phyloP scores from a whole-genome alignment of 2,797 vertebrate species.

The Hoplostethus atlanticus region DNA sequence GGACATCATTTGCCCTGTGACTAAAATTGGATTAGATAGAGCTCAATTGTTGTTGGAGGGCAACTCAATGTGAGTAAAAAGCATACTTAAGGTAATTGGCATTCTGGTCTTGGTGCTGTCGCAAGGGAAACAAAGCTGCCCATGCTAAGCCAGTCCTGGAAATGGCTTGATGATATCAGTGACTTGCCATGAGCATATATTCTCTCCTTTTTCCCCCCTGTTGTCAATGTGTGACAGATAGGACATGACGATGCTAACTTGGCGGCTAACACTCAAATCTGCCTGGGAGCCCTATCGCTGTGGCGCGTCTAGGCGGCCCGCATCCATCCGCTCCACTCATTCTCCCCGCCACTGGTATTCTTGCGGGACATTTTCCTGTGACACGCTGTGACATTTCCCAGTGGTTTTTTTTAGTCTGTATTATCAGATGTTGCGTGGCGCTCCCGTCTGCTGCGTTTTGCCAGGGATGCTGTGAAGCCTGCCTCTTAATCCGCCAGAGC shows the following conservation, averaged over 20 bases:
- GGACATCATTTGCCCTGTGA: conserved; percentile 51
- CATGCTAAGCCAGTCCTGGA: conserved; percentile 27
- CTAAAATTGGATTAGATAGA: conserved; percentile 56
- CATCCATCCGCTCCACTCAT: conserved; percentile 29
- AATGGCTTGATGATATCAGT: conserved; percentile 35
- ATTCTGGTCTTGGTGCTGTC: conserved; percentile 49
- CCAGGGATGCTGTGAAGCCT: conserved; percentile 46
- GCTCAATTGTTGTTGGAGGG: conserved; percentile 52
- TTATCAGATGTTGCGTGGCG: conserved; percentile 60
- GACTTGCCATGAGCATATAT: conserved; percentile 26
- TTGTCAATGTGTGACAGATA: conserved; percentile 38
- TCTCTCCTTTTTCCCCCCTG: conserved; percentile 6
- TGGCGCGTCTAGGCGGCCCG: conserved; percentile 29
- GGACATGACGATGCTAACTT: conserved; percentile 30
- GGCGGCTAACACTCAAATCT: conserved; percentile 32
- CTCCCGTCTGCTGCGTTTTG: conserved; percentile 54
- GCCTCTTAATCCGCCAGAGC: conserved; percentile 62
- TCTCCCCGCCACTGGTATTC: conserved; percentile 55
- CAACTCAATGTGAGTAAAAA: conserved; percentile 63
- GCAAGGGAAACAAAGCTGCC: conserved; percentile 50
- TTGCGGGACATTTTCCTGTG: conserved; percentile 38
- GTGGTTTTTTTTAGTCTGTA: conserved; percentile 61
- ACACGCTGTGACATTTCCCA: conserved; percentile 68
- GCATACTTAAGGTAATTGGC: conserved; percentile 56
- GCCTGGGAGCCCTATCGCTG: conserved; percentile 34